phyloP scores from a whole-genome alignment of 1,140 invertebrate genomes.

The Physella acuta region DNA sequence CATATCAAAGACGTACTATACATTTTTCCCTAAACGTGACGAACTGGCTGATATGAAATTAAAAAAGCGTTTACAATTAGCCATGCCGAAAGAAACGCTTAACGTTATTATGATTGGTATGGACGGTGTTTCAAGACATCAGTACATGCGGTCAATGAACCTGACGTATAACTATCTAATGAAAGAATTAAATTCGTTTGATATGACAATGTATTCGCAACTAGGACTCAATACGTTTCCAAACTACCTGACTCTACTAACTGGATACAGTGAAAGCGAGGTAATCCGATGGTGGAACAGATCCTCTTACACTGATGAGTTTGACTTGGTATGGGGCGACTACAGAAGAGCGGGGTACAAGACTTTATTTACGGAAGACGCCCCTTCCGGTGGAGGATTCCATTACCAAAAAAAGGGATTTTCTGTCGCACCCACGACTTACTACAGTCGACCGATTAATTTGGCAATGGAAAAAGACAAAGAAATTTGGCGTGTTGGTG shows the following conservation, averaged over 20 bases:
- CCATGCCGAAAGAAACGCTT: constrained; percentile 10
- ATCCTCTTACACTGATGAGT: background rate
- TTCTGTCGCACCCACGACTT: background rate
- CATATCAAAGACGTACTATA: background rate
- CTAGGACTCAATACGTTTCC: constrained; percentile 9
- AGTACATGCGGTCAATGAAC: background rate
- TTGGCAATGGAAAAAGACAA: constrained; percentile 8
- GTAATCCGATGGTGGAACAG: background rate
- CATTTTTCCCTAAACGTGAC: background rate
- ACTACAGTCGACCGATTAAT: background rate
- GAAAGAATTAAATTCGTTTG: constrained; percentile 1
- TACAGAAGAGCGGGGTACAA: constrained; percentile 6
- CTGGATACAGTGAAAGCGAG: background rate
- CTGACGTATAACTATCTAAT: constrained; percentile 6
- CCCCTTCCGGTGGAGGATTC: background rate
- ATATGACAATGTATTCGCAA: constrained; percentile 5
- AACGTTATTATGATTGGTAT: constrained; percentile 8
- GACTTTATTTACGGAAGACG: constrained; percentile 6
- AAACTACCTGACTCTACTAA: background rate
- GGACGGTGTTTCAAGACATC: background rate
- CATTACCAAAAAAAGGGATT: background rate
- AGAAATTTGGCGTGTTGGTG: background rate
- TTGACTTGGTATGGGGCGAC: constrained; percentile 1
- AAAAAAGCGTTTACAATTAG: background rate
- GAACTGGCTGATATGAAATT: background rate